Base-by-base conservation (phyloP, 2,888 invertebrate species). In the Sinelater perroti region DNA sequence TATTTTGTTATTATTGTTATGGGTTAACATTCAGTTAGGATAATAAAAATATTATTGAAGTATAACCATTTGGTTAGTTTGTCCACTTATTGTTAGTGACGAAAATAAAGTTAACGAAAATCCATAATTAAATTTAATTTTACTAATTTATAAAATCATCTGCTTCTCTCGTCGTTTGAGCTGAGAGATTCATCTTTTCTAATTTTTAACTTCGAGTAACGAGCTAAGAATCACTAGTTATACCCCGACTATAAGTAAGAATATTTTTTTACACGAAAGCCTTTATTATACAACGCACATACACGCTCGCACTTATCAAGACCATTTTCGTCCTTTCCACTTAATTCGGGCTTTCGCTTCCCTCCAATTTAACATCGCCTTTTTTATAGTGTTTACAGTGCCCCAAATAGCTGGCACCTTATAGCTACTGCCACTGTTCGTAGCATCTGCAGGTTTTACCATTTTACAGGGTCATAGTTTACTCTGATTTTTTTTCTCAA, bases 161-260 rank as follows among this genome's bases (percentile, higher is more conserved):
- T 5, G 30, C n/a, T 4, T 11, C 3, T 30, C 30, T 30, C 5
- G 11, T 11, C n/a, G 10, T 30, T 30, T 30, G 30, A 31, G 31
- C 46, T 45, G 26, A 45, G 28, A 26, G 26, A 16, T 45, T 28
- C 17, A 11, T 16, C 45, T 28, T 46, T 31, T 16, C 30, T 30
- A 7, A 46, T 31, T n/a, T 7, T 44, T 10, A 44, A 10, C 26
- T 44, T n/a, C 2, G 44, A 14, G 16, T 24, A 6, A 14, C 44
- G 26, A 26, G 4, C 28, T 7, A 44, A 10, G 13, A 44, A 44
- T 24, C 26, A n/a, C n/a, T n/a, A 14, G 10, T 11, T 28, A 11
- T 14, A 44, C 3, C 11, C 8, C 11, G 4, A 3, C n/a, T 3
- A 30, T 11, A 4, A 30, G 8, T 8, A 10, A 11, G 3, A 30